phyloP scores from a whole-genome alignment of 2,888 invertebrate genomes.

The Drosophila merina region DNA sequence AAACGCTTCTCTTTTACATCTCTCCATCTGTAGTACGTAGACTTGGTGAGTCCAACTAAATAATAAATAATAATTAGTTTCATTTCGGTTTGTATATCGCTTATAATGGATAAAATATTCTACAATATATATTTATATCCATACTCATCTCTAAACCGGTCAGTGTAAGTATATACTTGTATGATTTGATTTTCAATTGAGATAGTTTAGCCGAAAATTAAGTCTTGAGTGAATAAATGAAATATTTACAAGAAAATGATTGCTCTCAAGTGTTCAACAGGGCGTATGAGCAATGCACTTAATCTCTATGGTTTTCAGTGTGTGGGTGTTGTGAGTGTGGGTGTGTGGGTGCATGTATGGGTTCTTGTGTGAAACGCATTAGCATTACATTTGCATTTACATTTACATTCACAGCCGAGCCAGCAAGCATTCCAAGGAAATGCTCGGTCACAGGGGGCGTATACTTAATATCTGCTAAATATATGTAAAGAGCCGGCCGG shows the following conservation, averaged over 20 bases:
- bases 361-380: slow-evolving; percentile 36
- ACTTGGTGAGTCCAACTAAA: slow-evolving; percentile 69
- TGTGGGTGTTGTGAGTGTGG: slow-evolving; percentile 3
- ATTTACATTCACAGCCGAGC: slow-evolving; percentile 4
- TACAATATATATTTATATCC: slow-evolving; percentile 6
- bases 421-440: slow-evolving; percentile 21
- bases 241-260: slow-evolving; percentile 44
- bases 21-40: slow-evolving; percentile 76
- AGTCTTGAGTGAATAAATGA: slow-evolving; percentile 55
- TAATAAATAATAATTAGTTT: slow-evolving; percentile 31
- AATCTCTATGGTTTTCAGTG: background rate
- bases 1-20: slow-evolving; percentile 69
- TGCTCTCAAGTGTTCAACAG: slow-evolving; percentile 37
- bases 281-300: slow-evolving; percentile 46
- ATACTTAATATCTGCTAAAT: slow-evolving; percentile 45
- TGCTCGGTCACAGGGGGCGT: slow-evolving; percentile 38
- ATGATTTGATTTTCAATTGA: slow-evolving; percentile 41
- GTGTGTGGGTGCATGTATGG: background rate
- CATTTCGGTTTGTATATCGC: slow-evolving; percentile 18
- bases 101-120: background rate
- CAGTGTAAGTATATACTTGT: slow-evolving; percentile 22
- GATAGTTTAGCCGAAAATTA: slow-evolving; percentile 58
- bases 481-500: background rate
- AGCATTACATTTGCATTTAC: slow-evolving; percentile 27
- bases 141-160: slow-evolving; percentile 8